Percentiles rank a stretch among this genome's conserved stretches.
phyloP scores from a whole-genome alignment of 2,888 invertebrate species.

The Criorhina ranunculi region DNA sequence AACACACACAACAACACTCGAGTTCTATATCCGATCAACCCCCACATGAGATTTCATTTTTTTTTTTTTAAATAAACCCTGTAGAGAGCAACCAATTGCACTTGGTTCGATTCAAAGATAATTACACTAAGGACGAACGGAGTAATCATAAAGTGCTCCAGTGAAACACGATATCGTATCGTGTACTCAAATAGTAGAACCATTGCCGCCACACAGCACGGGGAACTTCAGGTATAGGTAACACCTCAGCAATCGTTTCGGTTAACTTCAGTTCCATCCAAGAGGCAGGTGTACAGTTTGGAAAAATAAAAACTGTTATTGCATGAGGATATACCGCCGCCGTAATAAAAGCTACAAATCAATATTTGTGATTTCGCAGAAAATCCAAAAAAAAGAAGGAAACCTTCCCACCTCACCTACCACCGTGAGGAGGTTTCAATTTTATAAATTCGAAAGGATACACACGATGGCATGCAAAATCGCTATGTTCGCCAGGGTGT shows the following conservation, averaged over 20 bases:
- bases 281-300: conserved; percentile 36
- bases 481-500: background rate
- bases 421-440: conserved; percentile 12
- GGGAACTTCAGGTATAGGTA: background rate
- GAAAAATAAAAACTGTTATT: conserved; percentile 30
- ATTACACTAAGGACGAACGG: conserved; percentile 30
- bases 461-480: conserved; percentile 35
- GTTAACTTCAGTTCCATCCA: conserved; percentile 19
- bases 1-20: background rate
- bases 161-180: conserved; percentile 32
- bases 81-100: conserved; percentile 34
- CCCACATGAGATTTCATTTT: background rate
- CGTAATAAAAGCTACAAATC: conserved; percentile 48
- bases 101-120: conserved; percentile 31
- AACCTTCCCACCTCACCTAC: background rate
- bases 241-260: conserved; percentile 24
- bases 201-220: background rate
- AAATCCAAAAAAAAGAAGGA: conserved; percentile 13
- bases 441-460: conserved; percentile 19
- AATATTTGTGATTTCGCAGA: conserved; percentile 51
- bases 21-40: background rate
- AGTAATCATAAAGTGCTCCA: conserved; percentile 43
- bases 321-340: conserved; percentile 33
- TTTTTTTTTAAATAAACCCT: conserved; percentile 1
- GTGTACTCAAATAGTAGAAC: conserved; percentile 19